These are phyloP conservation scores for Heterotilapia buettikoferi DNA, from an alignment of 2,113 vertebrate genomes.

Conservation along the genomic window DNA sequence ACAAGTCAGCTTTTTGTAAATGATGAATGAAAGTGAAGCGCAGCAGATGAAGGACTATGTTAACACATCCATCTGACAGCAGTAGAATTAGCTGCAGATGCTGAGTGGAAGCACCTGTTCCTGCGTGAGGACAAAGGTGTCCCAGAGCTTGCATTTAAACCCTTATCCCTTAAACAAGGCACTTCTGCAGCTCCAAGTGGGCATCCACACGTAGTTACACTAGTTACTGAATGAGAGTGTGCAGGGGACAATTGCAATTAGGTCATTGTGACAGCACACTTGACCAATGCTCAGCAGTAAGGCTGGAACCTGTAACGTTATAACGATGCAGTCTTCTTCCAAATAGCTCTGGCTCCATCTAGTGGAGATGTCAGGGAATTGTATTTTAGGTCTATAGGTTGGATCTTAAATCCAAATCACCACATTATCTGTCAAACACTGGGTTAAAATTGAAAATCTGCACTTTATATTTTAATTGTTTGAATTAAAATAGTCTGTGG, in stretches of 20 bases:
- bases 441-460: neutral
- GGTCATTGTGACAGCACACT: neutral
- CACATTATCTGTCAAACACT: neutral
- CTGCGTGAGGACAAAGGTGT: neutral
- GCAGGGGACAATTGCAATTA: neutral
- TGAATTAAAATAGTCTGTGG: neutral
- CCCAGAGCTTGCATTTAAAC: neutral
- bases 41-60: neutral
- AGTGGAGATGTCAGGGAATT: neutral
- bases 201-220: neutral
- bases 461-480: neutral
- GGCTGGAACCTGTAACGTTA: neutral
- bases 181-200: neutral
- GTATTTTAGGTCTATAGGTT: neutral
- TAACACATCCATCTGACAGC: neutral
- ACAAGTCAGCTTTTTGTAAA: neutral
- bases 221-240: neutral
- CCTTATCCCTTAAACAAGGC: neutral
- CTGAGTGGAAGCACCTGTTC: neutral
- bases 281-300: neutral
- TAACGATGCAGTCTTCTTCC: neutral
- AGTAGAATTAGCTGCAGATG: neutral
- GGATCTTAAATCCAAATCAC: neutral
- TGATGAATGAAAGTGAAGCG: neutral
- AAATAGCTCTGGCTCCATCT: conserved; percentile 24